phyloP scores from a whole-genome alignment of 2,797 vertebrate genomes.

The Coregonus ussuriensis region DNA sequence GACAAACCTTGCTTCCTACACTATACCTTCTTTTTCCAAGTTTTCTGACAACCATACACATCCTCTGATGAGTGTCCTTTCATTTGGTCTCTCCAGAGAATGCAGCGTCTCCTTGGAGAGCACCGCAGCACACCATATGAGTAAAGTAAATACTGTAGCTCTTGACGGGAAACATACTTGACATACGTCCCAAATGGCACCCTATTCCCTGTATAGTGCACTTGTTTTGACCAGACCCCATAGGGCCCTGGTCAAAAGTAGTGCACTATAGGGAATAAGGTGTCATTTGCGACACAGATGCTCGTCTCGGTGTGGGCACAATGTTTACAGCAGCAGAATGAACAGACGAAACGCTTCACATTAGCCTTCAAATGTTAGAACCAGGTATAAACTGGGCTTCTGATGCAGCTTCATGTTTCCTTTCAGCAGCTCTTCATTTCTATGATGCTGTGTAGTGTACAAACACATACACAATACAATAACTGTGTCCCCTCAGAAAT shows the following conservation, averaged over 20 bases:
- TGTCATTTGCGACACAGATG: slow-evolving; percentile 13
- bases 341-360: slow-evolving; percentile 45
- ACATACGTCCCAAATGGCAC: not conserved
- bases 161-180: slow-evolving; percentile 53
- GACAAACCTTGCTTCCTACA: slow-evolving; percentile 47
- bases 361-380: no score
- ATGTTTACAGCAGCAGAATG: slow-evolving; percentile 50
- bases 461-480: not conserved
- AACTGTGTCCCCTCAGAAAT: not conserved
- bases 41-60: slow-evolving; percentile 52
- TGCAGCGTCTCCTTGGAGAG: slow-evolving; percentile 16
- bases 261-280: not conserved
- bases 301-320: slow-evolving; percentile 22
- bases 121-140: slow-evolving; percentile 51
- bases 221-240: not conserved
- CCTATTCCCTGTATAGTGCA: not conserved
- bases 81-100: slow-evolving; percentile 40
- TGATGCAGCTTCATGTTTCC: slow-evolving; percentile 31
- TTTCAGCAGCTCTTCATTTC: slow-evolving; percentile 33
- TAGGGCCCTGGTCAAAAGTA: not conserved
- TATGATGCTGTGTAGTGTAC: slow-evolving; percentile 13
- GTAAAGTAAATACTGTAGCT: slow-evolving; percentile 38
- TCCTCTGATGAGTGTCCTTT: slow-evolving; percentile 45
- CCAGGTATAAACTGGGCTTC: no score
- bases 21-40: slow-evolving; percentile 17